Evolutionary conservation across 2,888 invertebrate species (phyloP).

Genomic region (Melanargia galathea): DNA sequence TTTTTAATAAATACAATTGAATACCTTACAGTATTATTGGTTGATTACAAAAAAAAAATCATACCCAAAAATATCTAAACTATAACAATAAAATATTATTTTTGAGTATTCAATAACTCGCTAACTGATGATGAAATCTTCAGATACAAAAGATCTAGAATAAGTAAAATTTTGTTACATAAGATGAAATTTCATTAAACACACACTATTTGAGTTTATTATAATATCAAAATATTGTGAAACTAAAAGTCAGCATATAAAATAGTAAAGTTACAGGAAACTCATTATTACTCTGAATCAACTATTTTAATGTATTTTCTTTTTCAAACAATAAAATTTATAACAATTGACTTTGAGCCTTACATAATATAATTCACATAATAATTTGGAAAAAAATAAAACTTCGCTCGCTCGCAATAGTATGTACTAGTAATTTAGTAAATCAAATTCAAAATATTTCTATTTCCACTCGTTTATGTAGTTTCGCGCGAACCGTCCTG

Average conservation of each 20-base stretch:
- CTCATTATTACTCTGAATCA: no score
- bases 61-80: background rate
- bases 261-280: no score
- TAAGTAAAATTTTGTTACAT: background rate
- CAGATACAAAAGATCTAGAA: background rate
- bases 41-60: no score
- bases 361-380: no score
- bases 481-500: background rate
- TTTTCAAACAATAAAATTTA: background rate
- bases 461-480: background rate
- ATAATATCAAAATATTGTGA: no score
- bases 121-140: constrained; percentile 11
- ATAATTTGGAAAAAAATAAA: background rate
- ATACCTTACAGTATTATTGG: no score
- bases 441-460: background rate
- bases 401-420: background rate
- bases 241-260: no score
- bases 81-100: background rate
- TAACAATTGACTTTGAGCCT: constrained; percentile 13
- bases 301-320: no score
- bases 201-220: no score
- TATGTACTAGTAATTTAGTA: no score
- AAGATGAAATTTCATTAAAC: no score
- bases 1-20: no score
- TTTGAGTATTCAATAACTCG: background rate